phyloP scores from a whole-genome alignment of 2,888 invertebrate genomes.

The Chironomus tentans region DNA sequence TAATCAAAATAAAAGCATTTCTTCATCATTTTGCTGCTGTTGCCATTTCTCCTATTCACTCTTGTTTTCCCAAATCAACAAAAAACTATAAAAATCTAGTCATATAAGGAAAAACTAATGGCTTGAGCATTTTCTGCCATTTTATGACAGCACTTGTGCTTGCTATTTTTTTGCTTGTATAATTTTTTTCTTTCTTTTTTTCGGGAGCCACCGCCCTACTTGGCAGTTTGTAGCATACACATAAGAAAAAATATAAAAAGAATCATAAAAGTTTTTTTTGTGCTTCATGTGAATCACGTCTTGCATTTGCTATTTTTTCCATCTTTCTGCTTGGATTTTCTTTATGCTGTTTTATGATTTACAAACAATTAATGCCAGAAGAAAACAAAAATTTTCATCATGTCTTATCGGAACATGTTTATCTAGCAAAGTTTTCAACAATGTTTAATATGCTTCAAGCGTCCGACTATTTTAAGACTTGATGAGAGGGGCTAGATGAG shows the following conservation, averaged over 20 bases:
- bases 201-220: slow-evolving; percentile 19
- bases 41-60: not conserved
- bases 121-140: slow-evolving; percentile 2
- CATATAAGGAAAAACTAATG: not conserved
- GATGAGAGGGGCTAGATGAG: too few relatives aligned
- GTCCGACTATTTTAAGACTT: not conserved
- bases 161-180: not conserved
- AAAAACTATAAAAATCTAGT: not conserved
- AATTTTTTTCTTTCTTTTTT: not conserved
- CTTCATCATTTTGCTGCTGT: not conserved
- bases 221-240: not conserved
- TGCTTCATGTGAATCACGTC: slow-evolving; percentile 11
- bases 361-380: not conserved
- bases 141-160: slow-evolving; percentile 12
- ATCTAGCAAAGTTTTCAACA: too few relatives aligned
- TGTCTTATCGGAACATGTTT: not conserved
- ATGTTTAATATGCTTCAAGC: not conserved
- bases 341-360: not conserved
- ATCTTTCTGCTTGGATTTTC: not conserved
- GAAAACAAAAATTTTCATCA: not conserved
- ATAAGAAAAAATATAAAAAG: not conserved
- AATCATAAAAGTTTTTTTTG: not conserved
- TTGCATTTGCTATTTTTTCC: not conserved
- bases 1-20: slow-evolving; percentile 23
- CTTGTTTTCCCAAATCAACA: not conserved